These are phyloP conservation scores for Bruchidius siliquastri DNA, from an alignment of 2,888 invertebrate genomes.

Conservation along the genomic window DNA sequence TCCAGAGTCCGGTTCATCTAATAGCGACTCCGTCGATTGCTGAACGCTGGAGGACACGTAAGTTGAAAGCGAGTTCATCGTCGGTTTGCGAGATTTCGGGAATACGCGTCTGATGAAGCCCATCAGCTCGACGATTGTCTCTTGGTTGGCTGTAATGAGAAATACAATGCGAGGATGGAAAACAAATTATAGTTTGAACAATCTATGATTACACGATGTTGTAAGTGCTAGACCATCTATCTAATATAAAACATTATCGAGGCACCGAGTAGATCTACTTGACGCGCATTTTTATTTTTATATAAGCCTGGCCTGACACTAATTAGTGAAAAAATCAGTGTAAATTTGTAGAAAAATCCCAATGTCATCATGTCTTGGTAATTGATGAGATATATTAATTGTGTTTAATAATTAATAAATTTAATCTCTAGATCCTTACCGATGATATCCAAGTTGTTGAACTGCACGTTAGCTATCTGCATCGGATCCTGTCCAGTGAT, in stretches of 20 bases:
- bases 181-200: too few species aligned
- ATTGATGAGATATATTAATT: too few species aligned
- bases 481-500: constrained; percentile 51
- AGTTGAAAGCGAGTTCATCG: constrained; percentile 25
- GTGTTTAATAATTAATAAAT: too few species aligned
- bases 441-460: constrained; percentile 91
- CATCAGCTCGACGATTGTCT: constrained; percentile 88
- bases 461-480: constrained; percentile 82
- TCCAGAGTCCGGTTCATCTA: constrained; percentile 21
- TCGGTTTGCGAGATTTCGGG: constrained; percentile 44
- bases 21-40: constrained; percentile 38
- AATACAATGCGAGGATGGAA: not conserved
- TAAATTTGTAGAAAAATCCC: too few species aligned
- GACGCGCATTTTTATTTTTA: too few species aligned
- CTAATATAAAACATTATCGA: too few species aligned
- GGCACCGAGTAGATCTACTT: too few species aligned
- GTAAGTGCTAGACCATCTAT: too few species aligned
- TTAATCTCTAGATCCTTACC: constrained; percentile 56
- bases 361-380: too few species aligned
- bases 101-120: constrained; percentile 79
- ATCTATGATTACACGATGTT: too few species aligned
- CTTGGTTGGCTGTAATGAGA: constrained; percentile 74
- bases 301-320: too few species aligned
- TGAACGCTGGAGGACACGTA: constrained; percentile 36
- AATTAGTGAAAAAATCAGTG: too few species aligned